Conservation (phyloP, 1,140 invertebrate species). For the Batillaria attramentaria region DNA sequence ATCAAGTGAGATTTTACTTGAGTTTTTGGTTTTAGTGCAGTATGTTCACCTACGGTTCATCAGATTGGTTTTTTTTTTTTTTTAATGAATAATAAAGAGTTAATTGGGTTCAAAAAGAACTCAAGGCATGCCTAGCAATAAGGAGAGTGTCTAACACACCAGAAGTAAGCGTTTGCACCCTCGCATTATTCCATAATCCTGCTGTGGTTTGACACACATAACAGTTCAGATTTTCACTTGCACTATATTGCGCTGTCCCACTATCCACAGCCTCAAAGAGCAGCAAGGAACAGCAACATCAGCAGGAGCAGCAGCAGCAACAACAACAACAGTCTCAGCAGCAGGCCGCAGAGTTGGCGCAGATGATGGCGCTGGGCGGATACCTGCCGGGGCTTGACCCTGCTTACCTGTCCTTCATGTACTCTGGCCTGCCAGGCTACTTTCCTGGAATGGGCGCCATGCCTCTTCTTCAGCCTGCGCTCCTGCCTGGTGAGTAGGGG, state of each 20-base stretch:
- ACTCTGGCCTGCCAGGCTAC: slow-evolving; percentile 68
- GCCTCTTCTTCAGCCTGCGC: slow-evolving; percentile 18
- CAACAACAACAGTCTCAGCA: slow-evolving; percentile 40
- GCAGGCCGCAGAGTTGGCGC: slow-evolving; percentile 45
- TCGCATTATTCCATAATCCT: no score
- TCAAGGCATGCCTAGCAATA: no score
- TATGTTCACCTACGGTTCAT: no score
- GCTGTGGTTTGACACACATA: no score
- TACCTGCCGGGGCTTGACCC: slow-evolving; percentile 67
- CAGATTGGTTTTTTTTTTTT: no score
- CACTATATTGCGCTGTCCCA: neutral
- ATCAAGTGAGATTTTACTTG: no score
- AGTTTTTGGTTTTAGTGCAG: no score
- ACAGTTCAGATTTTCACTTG: no score
- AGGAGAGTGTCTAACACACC: no score
- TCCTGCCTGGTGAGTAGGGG: slow-evolving; percentile 19
- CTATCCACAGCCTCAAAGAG: neutral
- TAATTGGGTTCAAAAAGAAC: no score
- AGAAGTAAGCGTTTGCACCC: no score
- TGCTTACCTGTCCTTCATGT: slow-evolving; percentile 72
- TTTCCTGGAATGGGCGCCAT: slow-evolving; percentile 70
- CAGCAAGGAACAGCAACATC: slow-evolving; percentile 25
- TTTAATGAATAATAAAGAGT: no score
- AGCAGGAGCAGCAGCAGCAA: slow-evolving; percentile 43
- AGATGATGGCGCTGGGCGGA: slow-evolving; percentile 66